Conservation (phyloP, 2,797 vertebrate species). For the Manis javanica region DNA sequence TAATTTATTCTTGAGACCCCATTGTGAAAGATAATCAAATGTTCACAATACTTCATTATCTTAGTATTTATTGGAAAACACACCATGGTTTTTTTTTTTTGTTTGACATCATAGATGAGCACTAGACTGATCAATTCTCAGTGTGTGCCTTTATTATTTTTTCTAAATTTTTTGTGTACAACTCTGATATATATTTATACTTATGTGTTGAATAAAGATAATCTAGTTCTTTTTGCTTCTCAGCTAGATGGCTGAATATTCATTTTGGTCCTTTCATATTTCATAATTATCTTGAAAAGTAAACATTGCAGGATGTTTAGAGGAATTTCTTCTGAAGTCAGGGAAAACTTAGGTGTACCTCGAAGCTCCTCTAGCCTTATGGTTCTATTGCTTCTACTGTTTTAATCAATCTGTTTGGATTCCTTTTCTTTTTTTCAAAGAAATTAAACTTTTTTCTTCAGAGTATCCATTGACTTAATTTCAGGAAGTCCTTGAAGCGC, state of each 20-base stretch:
- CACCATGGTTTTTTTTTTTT: background rate
- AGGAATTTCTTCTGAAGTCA: background rate
- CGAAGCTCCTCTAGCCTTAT: background rate
- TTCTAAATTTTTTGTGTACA: background rate
- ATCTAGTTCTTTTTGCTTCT: background rate
- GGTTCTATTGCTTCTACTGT: background rate
- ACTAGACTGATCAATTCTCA: background rate
- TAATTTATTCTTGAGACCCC: background rate
- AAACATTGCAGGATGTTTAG: background rate
- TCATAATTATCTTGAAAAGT: conserved; percentile 5
- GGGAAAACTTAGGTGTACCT: background rate
- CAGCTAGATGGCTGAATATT: background rate
- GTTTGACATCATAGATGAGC: background rate
- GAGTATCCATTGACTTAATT: background rate
- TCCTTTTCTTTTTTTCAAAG: background rate
- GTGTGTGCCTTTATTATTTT: background rate
- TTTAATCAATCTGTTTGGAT: background rate
- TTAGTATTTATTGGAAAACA: background rate
- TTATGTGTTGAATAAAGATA: background rate
- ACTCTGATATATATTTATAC: background rate
- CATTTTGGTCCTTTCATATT: background rate
- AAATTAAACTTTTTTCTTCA: background rate
- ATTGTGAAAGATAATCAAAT: background rate
- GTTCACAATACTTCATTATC: background rate
- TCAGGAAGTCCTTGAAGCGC: background rate